These are phyloP conservation scores for Daboia siamensis DNA, from an alignment of 2,113 vertebrate genomes.

Conservation along the genomic window DNA sequence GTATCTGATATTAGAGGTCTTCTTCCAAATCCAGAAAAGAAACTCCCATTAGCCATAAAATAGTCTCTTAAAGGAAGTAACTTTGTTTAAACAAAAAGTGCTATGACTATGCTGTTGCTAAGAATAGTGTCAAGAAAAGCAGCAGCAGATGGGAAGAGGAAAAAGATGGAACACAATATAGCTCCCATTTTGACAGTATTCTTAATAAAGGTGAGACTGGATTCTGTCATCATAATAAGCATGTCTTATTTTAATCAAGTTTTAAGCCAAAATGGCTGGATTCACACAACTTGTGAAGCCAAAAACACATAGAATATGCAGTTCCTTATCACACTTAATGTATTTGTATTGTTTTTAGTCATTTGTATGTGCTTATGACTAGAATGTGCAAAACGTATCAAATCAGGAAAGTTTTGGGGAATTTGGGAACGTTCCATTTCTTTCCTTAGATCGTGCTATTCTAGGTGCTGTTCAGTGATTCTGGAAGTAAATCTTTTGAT, in stretches of 20 bases:
- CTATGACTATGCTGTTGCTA: neutral
- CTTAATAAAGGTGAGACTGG: neutral
- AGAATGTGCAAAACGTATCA: neutral
- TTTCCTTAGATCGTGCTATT: neutral
- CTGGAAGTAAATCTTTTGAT: neutral
- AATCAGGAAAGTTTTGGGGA: neutral
- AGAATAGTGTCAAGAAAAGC: neutral
- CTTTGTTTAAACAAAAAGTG: neutral
- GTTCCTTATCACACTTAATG: too few relatives aligned
- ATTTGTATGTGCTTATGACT: too few relatives aligned
- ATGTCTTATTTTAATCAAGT: neutral
- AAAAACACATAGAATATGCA: neutral
- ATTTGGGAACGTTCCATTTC: neutral
- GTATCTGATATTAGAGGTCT: neutral
- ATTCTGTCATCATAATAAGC: neutral
- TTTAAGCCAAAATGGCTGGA: neutral
- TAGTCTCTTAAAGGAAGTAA: neutral
- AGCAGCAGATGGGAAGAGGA: neutral
- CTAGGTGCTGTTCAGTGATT: neutral
- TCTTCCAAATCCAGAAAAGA: neutral
- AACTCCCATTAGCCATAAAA: neutral
- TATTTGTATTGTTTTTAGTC: too few relatives aligned
- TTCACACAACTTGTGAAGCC: neutral
- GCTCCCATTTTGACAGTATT: neutral
- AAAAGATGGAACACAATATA: neutral